Conservation (phyloP, 92 coral and sea anemone genomes). For the Epizoanthus rinbou region DNA sequence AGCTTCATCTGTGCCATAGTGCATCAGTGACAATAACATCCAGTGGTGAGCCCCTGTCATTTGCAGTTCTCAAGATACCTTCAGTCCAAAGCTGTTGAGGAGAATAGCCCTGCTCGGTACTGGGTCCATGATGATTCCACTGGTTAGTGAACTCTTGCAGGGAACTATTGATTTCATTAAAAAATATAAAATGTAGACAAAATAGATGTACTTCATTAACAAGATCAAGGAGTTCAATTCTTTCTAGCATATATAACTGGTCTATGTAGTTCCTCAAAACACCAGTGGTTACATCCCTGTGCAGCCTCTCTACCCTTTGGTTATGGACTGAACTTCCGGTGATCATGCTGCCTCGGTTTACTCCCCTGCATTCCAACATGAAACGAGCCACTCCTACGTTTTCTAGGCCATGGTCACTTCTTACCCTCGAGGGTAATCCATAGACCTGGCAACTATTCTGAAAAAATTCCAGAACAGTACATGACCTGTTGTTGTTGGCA, state of each 20-base stretch:
- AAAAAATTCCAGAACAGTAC: conserved; percentile 39
- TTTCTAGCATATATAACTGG: conserved; percentile 37
- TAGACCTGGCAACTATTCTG: conserved; percentile 22
- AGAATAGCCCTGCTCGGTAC: conserved; percentile 25
- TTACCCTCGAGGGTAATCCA: conserved; percentile 41
- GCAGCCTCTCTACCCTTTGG: conserved; percentile 47
- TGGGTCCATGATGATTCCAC: conserved; percentile 45
- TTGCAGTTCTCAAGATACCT: conserved; percentile 45
- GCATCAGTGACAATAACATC: conserved; percentile 18
- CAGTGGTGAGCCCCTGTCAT: conserved; percentile 50
- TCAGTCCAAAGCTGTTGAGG: conserved; percentile 44
- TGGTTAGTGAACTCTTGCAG: conserved; percentile 40
- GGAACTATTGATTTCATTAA: conserved; percentile 38
- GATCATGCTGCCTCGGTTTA: conserved; percentile 35
- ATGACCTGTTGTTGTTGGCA: conserved; percentile 47
- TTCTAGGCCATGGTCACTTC: conserved; percentile 50
- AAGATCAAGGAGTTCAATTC: conserved; percentile 41
- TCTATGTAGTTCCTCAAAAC: conserved; percentile 40
- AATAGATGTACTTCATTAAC: conserved; percentile 44
- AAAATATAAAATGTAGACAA: conserved; percentile 45
- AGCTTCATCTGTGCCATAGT: too few relatives aligned
- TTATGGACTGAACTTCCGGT: conserved; percentile 39
- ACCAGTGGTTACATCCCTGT: conserved; percentile 46
- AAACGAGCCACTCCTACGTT: conserved; percentile 48
- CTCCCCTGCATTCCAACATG: conserved; percentile 40